Percentiles rank a stretch among this genome's conserved stretches.
Evolutionary conservation across 2,888 invertebrate species (phyloP).

Genomic region (Callimorpha dominula): DNA sequence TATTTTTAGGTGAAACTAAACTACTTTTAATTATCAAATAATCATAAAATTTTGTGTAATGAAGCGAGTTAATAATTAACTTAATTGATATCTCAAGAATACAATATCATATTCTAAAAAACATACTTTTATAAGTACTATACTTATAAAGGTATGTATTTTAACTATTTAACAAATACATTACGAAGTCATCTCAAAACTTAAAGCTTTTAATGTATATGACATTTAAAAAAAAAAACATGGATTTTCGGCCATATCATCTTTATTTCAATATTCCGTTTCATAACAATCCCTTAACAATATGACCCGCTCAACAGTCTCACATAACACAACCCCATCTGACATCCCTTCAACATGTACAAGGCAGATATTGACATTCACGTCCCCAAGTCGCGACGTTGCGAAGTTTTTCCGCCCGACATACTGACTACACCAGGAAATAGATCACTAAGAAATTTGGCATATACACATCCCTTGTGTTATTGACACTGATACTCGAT

Average conservation of each 20-base stretch:
- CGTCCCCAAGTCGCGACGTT: constrained; percentile 8
- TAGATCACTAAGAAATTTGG: constrained; percentile 18
- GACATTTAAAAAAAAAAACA: not conserved
- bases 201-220: too few species aligned
- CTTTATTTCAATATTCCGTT: not conserved
- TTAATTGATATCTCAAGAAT: too few species aligned
- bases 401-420: constrained; percentile 11
- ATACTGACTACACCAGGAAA: constrained; percentile 14
- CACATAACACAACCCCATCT: not conserved
- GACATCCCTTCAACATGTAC: not conserved
- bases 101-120: too few species aligned
- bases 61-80: too few species aligned
- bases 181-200: too few species aligned
- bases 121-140: too few species aligned
- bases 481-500: constrained; percentile 13
- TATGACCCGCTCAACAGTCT: not conserved
- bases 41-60: too few species aligned
- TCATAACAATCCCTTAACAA: not conserved
- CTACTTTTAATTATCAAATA: too few species aligned
- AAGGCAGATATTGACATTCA: constrained; percentile 14
- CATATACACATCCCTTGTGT: constrained; percentile 4
- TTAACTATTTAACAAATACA: too few species aligned
- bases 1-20: too few species aligned
- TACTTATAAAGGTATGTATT: too few species aligned
- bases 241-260: not conserved